phyloP scores from a whole-genome alignment of 2,113 vertebrate genomes.

The Cyprinodon variegatus region DNA sequence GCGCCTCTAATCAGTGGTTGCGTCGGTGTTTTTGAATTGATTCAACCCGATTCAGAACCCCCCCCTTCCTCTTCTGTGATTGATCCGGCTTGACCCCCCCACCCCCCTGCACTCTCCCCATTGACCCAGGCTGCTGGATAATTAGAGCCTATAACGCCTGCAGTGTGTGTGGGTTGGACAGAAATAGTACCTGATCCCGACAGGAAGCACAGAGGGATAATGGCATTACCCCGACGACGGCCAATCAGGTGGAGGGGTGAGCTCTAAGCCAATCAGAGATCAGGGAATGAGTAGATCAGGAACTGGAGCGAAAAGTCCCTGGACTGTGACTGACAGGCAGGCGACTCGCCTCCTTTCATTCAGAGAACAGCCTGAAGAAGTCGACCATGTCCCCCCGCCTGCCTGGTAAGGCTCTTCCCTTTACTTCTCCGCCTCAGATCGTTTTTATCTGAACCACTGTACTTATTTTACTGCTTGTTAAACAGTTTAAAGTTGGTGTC shows the following conservation, averaged over 20 bases:
- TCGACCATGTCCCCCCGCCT: conserved; percentile 25
- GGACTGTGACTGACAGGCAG: conserved; percentile 48
- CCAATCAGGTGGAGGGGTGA: conserved; percentile 61
- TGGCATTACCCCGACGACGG: conserved; percentile 56
- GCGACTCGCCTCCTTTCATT: conserved; percentile 19
- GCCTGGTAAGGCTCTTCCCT: conserved; percentile 28
- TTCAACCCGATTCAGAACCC: not conserved
- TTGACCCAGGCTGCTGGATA: conserved; percentile 26
- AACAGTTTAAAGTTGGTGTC: not conserved
- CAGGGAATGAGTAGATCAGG: conserved; percentile 47
- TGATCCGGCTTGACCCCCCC: conserved; percentile 30
- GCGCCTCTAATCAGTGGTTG: too few species aligned
- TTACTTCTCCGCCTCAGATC: not conserved
- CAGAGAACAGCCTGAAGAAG: conserved; percentile 25
- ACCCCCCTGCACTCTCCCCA: not conserved
- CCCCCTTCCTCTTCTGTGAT: conserved; percentile 3
- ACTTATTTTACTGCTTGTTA: not conserved
- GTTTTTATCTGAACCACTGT: not conserved
- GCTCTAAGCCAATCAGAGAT: conserved; percentile 68
- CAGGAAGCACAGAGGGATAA: conserved; percentile 64
- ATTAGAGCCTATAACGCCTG: conserved; percentile 32
- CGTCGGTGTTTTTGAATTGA: not conserved
- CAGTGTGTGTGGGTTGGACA: conserved; percentile 31
- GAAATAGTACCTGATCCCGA: conserved; percentile 69
- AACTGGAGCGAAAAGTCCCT: conserved; percentile 47